phyloP scores from a whole-genome alignment of 2,113 vertebrate genomes.

The Platycercus adscitus region DNA sequence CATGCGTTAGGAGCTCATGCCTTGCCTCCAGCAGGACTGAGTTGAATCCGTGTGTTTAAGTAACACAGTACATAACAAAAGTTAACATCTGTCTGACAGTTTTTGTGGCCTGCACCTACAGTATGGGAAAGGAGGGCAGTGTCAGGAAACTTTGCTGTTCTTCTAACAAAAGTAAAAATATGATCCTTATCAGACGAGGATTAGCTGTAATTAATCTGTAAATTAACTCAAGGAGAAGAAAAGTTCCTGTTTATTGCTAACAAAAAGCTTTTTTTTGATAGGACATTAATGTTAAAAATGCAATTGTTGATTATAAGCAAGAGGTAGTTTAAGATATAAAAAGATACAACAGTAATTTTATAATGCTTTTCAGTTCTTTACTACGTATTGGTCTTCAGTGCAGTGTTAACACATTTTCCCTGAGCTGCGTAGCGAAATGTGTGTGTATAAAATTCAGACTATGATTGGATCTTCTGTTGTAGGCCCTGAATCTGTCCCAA shows the following conservation, averaged over 20 bases:
- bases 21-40: not conserved
- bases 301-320: not conserved
- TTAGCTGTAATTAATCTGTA: not conserved
- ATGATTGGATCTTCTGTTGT: not conserved
- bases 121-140: not conserved
- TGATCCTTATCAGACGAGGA: not conserved
- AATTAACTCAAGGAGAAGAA: not conserved
- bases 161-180: not conserved
- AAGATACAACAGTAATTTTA: not conserved
- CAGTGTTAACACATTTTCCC: not conserved
- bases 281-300: not conserved
- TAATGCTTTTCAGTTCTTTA: not conserved
- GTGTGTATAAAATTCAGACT: not conserved
- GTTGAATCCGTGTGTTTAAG: not conserved
- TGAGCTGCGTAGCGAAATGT: not conserved
- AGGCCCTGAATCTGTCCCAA: slow-evolving; percentile 85
- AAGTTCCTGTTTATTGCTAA: not conserved
- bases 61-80: not conserved
- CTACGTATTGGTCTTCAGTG: not conserved
- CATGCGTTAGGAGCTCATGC: not conserved
- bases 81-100: not conserved
- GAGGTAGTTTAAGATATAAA: not conserved
- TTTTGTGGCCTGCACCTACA: not conserved
- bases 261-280: not conserved
- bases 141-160: not conserved